Conservation (phyloP, 2,797 vertebrate genomes). For the Columba guinea region DNA sequence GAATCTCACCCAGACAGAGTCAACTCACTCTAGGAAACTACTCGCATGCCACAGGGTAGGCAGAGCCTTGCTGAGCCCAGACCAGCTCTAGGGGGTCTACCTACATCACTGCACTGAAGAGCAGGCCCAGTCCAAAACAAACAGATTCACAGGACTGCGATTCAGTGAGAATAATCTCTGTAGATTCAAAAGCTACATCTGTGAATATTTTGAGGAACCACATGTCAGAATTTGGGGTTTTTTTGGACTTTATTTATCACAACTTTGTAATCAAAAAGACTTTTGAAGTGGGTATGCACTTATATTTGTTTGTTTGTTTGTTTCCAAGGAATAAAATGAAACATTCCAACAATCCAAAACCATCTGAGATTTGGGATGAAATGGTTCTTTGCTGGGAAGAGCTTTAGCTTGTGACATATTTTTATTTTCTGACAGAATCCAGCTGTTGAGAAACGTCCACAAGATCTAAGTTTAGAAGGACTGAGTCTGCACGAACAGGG, state of each 20-base stretch:
- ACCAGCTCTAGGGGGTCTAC: neutral
- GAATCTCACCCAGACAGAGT: neutral
- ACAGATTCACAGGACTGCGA: accelerated
- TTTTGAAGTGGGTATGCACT: neutral
- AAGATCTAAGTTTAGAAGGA: neutral
- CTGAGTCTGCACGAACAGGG: neutral
- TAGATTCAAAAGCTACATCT: neutral
- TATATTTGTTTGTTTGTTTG: neutral
- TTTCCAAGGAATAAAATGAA: neutral
- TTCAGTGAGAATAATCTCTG: neutral
- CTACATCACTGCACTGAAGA: accelerated
- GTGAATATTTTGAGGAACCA: neutral
- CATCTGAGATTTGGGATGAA: neutral
- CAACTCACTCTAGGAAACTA: neutral
- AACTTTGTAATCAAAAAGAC: neutral
- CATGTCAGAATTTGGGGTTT: neutral
- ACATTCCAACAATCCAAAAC: neutral
- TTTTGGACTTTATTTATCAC: neutral
- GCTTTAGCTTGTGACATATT: neutral
- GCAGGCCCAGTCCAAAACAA: neutral
- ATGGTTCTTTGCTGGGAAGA: neutral
- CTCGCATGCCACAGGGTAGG: neutral
- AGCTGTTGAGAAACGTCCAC: neutral
- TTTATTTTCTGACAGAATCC: neutral
- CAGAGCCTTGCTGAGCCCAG: neutral